A percentile compares a stretch with the other conserved stretches of the same genome.
These are phyloP conservation scores for Enoplosus armatus DNA, from an alignment of 2,797 vertebrate genomes.

Conservation along the genomic window DNA sequence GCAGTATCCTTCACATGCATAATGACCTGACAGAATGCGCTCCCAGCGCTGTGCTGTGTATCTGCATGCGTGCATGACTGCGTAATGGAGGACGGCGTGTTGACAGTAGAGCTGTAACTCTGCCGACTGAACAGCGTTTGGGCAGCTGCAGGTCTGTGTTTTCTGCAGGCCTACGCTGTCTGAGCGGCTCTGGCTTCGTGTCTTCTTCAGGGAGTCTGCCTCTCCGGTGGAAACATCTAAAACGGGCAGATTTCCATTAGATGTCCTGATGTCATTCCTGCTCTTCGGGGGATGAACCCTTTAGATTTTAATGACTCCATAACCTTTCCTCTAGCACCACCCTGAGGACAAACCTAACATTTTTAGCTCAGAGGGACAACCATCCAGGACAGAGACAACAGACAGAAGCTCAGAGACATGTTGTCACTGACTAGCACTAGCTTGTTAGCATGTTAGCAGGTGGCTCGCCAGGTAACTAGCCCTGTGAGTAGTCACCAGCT, in stretches of 20 bases:
- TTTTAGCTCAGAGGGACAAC: too few species aligned
- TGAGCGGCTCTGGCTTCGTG: background rate
- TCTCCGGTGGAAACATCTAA: background rate
- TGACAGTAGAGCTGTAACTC: background rate
- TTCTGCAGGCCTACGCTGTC: background rate
- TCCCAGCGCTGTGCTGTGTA: background rate
- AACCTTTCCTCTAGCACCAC: too few species aligned
- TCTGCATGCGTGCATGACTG: background rate
- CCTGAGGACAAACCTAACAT: too few species aligned
- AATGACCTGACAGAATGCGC: slow-evolving; percentile 32
- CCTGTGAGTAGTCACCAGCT: too few species aligned
- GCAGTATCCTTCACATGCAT: slow-evolving; percentile 90
- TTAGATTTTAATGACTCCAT: background rate
- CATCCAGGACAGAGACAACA: too few species aligned
- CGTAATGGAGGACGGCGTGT: background rate
- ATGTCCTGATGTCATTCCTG: background rate
- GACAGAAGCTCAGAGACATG: too few species aligned
- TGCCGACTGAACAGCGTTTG: background rate
- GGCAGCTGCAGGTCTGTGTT: background rate
- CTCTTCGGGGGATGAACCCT: background rate
- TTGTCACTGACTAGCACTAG: too few species aligned
- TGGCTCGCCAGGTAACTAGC: too few species aligned
- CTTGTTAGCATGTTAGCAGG: too few species aligned
- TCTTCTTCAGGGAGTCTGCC: background rate
- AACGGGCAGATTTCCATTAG: background rate